A percentile compares a stretch with the other conserved stretches of the same genome.
These are phyloP conservation scores for Hiodon tergisus DNA, from an alignment of 2,113 vertebrate species.

Conservation along the genomic window DNA sequence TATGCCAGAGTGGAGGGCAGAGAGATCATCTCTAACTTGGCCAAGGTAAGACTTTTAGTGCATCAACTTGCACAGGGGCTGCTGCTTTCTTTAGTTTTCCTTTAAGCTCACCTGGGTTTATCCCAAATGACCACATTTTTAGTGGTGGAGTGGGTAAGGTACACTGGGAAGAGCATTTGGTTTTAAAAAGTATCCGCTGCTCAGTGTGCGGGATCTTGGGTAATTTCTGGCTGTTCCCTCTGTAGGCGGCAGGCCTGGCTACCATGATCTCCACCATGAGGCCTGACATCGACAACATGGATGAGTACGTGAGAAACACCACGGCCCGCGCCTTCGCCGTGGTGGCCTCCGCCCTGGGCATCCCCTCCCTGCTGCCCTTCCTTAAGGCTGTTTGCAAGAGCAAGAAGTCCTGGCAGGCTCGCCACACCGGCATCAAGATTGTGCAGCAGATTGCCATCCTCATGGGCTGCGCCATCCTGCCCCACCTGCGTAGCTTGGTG, in stretches of 20 bases:
- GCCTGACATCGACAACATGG: slow-evolving; percentile 99
- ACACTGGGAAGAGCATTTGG: not conserved
- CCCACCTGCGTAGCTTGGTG: slow-evolving; percentile 95
- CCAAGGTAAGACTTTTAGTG: slow-evolving; percentile 73
- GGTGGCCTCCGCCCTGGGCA: slow-evolving; percentile 93
- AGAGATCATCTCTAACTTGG: slow-evolving; percentile 98
- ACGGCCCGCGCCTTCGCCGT: slow-evolving; percentile 96
- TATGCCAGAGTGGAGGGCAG: slow-evolving; percentile 97
- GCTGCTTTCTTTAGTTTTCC: not conserved
- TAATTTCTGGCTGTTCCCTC: not conserved
- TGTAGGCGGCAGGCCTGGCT: slow-evolving; percentile 92
- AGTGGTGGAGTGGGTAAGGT: too few relatives aligned
- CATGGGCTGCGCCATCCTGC: slow-evolving; percentile 97
- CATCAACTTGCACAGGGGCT: not conserved
- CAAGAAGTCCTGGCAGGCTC: slow-evolving; percentile 97
- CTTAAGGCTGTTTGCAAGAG: slow-evolving; percentile 98
- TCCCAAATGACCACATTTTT: too few relatives aligned
- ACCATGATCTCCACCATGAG: slow-evolving; percentile 99
- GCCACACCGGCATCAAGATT: slow-evolving; percentile 98
- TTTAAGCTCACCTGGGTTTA: too few relatives aligned
- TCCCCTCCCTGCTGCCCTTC: slow-evolving; percentile 93
- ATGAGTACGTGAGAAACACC: slow-evolving; percentile 96
- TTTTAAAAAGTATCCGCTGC: too few relatives aligned
- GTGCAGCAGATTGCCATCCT: slow-evolving; percentile 99
- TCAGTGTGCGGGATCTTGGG: not conserved